These are phyloP conservation scores for Heteromurus nitidus DNA, from an alignment of 2,888 invertebrate genomes.

Conservation along the genomic window DNA sequence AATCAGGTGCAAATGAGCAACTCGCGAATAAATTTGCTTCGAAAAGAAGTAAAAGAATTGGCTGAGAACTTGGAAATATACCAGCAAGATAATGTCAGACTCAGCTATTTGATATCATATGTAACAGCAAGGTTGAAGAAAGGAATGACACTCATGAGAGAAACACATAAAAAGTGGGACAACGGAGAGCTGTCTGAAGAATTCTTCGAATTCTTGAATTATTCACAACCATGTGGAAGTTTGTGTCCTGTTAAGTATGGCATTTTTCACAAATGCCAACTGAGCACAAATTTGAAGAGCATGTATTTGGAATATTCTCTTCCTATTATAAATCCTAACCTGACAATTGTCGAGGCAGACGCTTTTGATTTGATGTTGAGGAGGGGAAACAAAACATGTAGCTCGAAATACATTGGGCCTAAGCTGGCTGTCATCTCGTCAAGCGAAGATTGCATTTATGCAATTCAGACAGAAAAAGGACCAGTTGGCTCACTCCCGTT, in stretches of 20 bases:
- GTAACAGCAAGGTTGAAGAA: slow-evolving; percentile 24
- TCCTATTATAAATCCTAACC: slow-evolving; percentile 35
- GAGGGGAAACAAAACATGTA: slow-evolving; percentile 41
- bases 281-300: slow-evolving; percentile 9
- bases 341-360: slow-evolving; percentile 52
- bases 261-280: slow-evolving; percentile 32
- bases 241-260: slow-evolving; percentile 54
- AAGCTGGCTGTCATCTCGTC: slow-evolving; percentile 26
- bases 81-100: slow-evolving; percentile 7
- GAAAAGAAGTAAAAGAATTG: slow-evolving; percentile 11
- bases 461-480: slow-evolving; percentile 22
- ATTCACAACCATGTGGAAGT: slow-evolving; percentile 53
- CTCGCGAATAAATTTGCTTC: neutral
- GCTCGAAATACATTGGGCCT: slow-evolving; percentile 48
- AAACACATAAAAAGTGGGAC: slow-evolving; percentile 38
- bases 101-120: slow-evolving; percentile 28
- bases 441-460: slow-evolving; percentile 58
- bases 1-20: neutral
- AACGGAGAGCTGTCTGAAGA: slow-evolving; percentile 17
- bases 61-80: neutral
- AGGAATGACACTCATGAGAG: slow-evolving; percentile 28
- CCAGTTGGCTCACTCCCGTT: slow-evolving; percentile 35
- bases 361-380: slow-evolving; percentile 43
- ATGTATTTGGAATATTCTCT: slow-evolving; percentile 49
- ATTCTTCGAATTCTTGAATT: slow-evolving; percentile 59